phyloP scores from a whole-genome alignment of 2,888 invertebrate species.

The Leptopilina drosophilae region DNA sequence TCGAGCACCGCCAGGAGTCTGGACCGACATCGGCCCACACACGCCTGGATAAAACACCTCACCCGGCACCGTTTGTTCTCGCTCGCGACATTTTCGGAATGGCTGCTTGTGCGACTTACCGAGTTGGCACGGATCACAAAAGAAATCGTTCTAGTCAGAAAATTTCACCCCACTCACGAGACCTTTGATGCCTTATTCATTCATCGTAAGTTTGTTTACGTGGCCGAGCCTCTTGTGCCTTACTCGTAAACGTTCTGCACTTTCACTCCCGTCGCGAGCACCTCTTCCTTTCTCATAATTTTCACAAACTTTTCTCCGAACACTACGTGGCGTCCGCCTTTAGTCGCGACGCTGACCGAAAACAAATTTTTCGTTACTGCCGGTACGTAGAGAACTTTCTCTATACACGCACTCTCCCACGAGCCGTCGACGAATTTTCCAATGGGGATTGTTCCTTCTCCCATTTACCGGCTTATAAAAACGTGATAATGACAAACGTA shows the following conservation, averaged over 20 bases:
- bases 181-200: conserved; percentile 29
- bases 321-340: background rate
- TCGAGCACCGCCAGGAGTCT: conserved; percentile 46
- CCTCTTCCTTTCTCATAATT: background rate
- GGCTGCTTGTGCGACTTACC: conserved; percentile 45
- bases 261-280: background rate
- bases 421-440: conserved; percentile 50
- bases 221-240: background rate
- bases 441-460: conserved; percentile 54
- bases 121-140: conserved; percentile 46
- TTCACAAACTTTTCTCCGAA: background rate
- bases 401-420: conserved; percentile 50
- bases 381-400: conserved; percentile 59
- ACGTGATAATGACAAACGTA: too few relatives aligned
- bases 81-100: conserved; percentile 18
- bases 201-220: background rate
- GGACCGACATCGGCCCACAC: conserved; percentile 48
- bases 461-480: background rate
- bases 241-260: conserved; percentile 32
- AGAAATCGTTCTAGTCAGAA: conserved; percentile 38
- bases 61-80: conserved; percentile 38
- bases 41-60: conserved; percentile 49
- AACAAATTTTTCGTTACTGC: conserved; percentile 60
- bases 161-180: conserved; percentile 33
- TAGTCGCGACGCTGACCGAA: conserved; percentile 58